These are phyloP conservation scores for Drosophila aff. DNA, from an alignment of 1,140 invertebrate genomes.

Conservation along the genomic window DNA sequence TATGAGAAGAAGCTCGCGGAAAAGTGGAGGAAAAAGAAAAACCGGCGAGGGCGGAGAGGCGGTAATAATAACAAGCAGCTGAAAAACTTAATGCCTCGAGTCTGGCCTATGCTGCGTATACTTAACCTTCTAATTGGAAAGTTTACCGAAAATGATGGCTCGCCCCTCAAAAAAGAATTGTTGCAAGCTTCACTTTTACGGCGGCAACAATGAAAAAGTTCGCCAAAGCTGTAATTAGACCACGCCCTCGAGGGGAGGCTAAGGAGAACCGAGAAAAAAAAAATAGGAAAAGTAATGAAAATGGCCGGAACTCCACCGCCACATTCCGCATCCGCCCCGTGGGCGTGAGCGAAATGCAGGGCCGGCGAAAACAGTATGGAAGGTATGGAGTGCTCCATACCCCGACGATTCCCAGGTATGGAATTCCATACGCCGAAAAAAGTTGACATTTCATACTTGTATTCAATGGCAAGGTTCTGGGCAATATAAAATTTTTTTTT, in stretches of 20 bases:
- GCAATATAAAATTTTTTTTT: no score
- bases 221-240: constrained; percentile 66
- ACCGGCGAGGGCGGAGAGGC: constrained; percentile 40
- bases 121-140: constrained; percentile 72
- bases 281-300: constrained; percentile 12
- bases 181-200: constrained; percentile 55
- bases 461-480: no score
- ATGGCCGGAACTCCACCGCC: constrained; percentile 22
- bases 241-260: constrained; percentile 30
- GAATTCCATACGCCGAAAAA: no score
- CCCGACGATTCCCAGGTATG: no score
- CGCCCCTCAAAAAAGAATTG: constrained; percentile 48
- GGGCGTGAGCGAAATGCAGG: constrained; percentile 54
- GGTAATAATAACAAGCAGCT: constrained; percentile 38
- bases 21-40: constrained; percentile 32
- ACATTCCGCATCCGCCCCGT: constrained; percentile 34
- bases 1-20: constrained; percentile 29
- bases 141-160: constrained; percentile 56
- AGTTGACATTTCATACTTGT: no score
- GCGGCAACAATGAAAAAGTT: constrained; percentile 64
- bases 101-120: constrained; percentile 53
- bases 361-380: no score
- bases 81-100: constrained; percentile 10
- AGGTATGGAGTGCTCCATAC: no score
- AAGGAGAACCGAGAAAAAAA: constrained; percentile 4